Percentiles rank a stretch among this genome's conserved stretches.
phyloP scores from a whole-genome alignment of 2,888 invertebrate genomes.

The Dicyrtomina minuta region DNA sequence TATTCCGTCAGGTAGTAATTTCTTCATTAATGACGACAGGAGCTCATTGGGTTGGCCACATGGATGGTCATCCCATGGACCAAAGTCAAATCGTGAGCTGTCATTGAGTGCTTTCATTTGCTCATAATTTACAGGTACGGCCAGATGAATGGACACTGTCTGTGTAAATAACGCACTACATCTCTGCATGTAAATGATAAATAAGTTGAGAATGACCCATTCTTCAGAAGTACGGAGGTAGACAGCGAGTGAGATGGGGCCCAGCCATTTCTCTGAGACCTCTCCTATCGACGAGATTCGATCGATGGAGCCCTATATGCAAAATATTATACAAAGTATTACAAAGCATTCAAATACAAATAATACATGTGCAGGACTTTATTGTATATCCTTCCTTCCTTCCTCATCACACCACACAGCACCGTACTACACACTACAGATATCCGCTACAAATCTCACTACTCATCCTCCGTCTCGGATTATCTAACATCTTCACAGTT shows the following conservation, averaged over 20 bases:
- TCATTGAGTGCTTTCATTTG: constrained; percentile 26
- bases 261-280: constrained; percentile 79
- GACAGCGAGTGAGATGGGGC: constrained; percentile 79
- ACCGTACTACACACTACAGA: no score
- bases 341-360: not conserved
- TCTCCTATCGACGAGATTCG: constrained; percentile 74
- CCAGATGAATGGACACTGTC: constrained; percentile 73
- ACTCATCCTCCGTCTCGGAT: no score
- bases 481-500: no score
- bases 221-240: constrained; percentile 67
- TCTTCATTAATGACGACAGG: constrained; percentile 64
- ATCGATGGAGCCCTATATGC: constrained; percentile 76
- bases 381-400: not conserved
- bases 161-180: constrained; percentile 74
- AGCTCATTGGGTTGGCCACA: constrained; percentile 71
- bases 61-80: constrained; percentile 64
- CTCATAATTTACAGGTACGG: constrained; percentile 64
- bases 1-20: constrained; percentile 59
- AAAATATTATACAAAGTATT: not conserved
- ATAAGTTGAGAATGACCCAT: constrained; percentile 70
- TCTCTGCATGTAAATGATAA: constrained; percentile 71
- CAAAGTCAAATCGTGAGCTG: constrained; percentile 53
- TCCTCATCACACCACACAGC: not conserved
- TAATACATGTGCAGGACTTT: not conserved
- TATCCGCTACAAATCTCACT: no score